Evolutionary conservation across 2,888 invertebrate species (phyloP).

Genomic region (Harpalus rufipes): DNA sequence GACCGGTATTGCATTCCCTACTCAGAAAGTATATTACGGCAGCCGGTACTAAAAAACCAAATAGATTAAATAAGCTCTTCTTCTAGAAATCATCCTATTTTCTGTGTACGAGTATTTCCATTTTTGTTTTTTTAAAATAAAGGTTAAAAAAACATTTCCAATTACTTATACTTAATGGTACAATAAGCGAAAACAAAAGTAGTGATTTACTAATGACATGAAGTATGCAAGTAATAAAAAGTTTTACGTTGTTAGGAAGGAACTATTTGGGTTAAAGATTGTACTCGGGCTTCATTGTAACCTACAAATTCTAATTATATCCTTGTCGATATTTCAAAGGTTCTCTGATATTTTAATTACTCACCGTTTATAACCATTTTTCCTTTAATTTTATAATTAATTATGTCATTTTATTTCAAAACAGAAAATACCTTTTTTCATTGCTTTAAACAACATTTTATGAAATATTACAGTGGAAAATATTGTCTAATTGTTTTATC

Average conservation of each 20-base stretch:
- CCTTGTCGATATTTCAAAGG: background rate
- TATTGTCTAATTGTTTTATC: too few species aligned
- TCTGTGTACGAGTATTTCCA: background rate
- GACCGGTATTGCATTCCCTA: too few species aligned
- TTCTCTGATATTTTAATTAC: background rate
- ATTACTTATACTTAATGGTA: background rate
- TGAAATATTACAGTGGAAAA: too few species aligned
- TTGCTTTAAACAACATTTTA: too few species aligned
- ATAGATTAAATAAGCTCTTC: too few species aligned
- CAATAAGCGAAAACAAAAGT: constrained; percentile 6
- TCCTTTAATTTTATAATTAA: too few species aligned
- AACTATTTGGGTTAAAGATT: background rate
- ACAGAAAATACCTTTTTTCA: too few species aligned
- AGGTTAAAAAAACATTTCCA: background rate
- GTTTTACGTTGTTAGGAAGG: background rate
- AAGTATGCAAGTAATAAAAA: constrained; percentile 1
- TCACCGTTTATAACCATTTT: too few species aligned
- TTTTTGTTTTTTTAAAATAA: background rate
- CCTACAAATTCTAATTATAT: constrained; percentile 6
- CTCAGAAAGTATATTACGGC: too few species aligned
- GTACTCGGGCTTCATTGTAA: constrained; percentile 5
- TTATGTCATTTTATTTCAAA: too few species aligned
- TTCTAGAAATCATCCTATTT: too few species aligned
- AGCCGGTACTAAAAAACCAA: too few species aligned
- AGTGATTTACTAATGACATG: constrained; percentile 6